A percentile compares a stretch with the other conserved stretches of the same genome.
phyloP scores from a whole-genome alignment of 1,140 invertebrate genomes.

The Acyrthosiphon pisum region DNA sequence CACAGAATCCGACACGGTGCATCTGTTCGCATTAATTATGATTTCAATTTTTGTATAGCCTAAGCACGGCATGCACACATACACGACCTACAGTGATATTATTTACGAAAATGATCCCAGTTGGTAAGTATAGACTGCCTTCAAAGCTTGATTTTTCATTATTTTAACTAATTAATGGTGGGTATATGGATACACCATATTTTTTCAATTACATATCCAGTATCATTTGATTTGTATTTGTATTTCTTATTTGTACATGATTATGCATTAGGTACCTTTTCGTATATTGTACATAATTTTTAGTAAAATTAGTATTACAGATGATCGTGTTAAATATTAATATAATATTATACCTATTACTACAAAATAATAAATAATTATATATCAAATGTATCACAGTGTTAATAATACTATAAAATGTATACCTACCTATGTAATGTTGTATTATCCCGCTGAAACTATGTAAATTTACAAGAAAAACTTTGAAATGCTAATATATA shows the following conservation, averaged over 20 bases:
- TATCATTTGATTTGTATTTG: not conserved
- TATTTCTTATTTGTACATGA: not conserved
- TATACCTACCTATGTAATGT: no score
- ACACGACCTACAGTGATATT: not conserved
- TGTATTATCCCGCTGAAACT: no score
- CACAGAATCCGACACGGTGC: slow-evolving; percentile 46
- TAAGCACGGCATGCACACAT: not conserved
- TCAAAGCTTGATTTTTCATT: not conserved
- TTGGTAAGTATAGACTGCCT: not conserved
- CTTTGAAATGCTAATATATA: no score
- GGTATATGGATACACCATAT: not conserved
- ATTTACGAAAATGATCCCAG: not conserved
- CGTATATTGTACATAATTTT: not conserved
- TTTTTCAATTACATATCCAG: not conserved
- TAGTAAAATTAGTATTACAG: no score
- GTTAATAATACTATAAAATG: no score
- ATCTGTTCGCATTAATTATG: slow-evolving; percentile 48
- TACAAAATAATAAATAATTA: no score
- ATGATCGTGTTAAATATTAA: no score
- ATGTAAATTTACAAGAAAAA: no score
- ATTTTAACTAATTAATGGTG: not conserved
- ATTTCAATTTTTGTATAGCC: slow-evolving; percentile 8
- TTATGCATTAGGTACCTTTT: not conserved
- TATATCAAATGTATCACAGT: no score
- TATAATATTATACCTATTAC: no score